Evolutionary conservation across 2,113 vertebrate species (phyloP), one percentile per base, ranked within the genome.

Genomic region (Xyliphius kryptos): DNA sequence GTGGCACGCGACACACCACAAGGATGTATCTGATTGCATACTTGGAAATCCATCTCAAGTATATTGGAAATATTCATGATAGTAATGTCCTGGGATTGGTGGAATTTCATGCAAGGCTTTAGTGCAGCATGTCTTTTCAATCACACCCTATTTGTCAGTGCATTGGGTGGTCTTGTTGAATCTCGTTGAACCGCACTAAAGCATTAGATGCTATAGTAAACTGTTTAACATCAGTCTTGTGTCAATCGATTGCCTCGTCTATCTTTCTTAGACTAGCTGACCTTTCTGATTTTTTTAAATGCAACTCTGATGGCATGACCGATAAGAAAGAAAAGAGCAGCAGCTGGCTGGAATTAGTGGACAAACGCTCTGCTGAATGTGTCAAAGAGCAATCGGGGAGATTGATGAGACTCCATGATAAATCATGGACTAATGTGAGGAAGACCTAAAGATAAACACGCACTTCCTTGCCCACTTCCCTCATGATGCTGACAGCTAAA

Each of bases 341-440:
- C 66, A 69, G 9, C 53, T 56, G 77, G 71, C 44, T 37, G 75
- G 47, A 76, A 74, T 81, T 76, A 79, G 74, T 40, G 50, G 69
- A 74, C n/a, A n/a, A n/a, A n/a, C n/a, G 70, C 49, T 63, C 75
- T 77, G 79, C 79, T 75, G 77, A 78, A 84, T 79, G 80, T 71
- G 62, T 66, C 70, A 63, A 61, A 44, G 68, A 74, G 78, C 72
- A 68, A n/a, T n/a, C 59, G 50, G 53, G 51, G 70, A 77, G 74
- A 52, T 77, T 80, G 20, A 83, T 83, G 79, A 79, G 80, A 81
- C 78, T 82, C 74, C 63, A 49, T 62, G 75, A 79, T 69, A 75
- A 84, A 21, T 55, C 43, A 20, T 72, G 73, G 68, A 32, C 44
- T 81, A 79, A 81, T 81, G 78, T 76, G 73, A n/a, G n/a, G n/a